Evolutionary conservation across 2,113 vertebrate genomes (phyloP), one percentile per base, ranked within the genome.

Genomic region (Pomatostomus ruficeps): DNA sequence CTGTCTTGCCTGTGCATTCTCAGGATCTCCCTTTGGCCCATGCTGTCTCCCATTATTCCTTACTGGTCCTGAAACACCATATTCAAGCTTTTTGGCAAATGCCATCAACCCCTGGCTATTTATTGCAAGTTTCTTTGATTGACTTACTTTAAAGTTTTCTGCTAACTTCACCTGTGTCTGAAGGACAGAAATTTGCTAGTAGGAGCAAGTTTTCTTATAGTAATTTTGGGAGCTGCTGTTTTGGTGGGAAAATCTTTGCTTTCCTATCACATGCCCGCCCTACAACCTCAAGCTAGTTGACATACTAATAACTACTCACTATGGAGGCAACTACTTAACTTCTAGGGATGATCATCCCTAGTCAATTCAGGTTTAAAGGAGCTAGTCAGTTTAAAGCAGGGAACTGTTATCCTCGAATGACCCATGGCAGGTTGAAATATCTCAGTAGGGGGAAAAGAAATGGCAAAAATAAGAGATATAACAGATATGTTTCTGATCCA

Each of bases 321-420:
- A 6, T 46, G 17, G 28, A 79, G 78, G 24, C n/a, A 87, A 49
- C 43, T 62, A 17, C 65, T 95, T 71, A 71, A 72, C 33, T 84
- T 89, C 48, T 83, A 65, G 40, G 42, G 13, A n/a, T 67, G 67
- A 58, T 48, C 35, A 70, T 40, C 36, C 23, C 15, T 42, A 90
- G 35, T 40, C 45, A n/a, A 38, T 38, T 94, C 63, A 81, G 45
- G 75, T 88, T 78, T 78, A 51, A 71, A 88, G 62, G 11, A 88
- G 81, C 45, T 49, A 91, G 43, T 49, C 59, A 77, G 42, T 71
- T 94, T 94, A 88, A 92, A 85, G 36, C 38, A 75, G 36, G n/a
- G 42, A 94, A 82, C 23, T 65, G 19, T 80, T 97, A 81, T 96
- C 96, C 97, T 94, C 19, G 49, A 86, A 93, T 73, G 90, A 96